Evolutionary conservation across 2,113 vertebrate species (phyloP).

Genomic region (Telmatochromis sp.): DNA sequence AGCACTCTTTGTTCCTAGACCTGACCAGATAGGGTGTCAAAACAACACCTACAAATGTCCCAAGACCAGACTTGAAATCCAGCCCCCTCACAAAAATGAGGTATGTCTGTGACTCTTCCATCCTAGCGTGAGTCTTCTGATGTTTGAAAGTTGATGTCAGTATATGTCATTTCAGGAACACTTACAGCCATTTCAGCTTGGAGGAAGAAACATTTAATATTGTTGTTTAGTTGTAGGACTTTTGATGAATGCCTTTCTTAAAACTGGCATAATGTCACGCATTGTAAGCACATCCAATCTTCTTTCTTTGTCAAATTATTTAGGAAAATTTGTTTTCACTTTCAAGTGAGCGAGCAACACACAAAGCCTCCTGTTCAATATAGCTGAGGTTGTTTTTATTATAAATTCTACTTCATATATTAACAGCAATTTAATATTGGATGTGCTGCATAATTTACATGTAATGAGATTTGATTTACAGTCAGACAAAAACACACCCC

Average conservation of each 20-base stretch:
- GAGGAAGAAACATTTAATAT: not conserved
- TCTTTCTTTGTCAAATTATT: not conserved
- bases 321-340: not conserved
- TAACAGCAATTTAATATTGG: not conserved
- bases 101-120: not conserved
- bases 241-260: not conserved
- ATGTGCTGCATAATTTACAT: slow-evolving; percentile 26
- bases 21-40: not conserved
- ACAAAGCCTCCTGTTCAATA: not conserved
- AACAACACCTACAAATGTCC: not conserved
- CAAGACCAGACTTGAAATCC: not conserved
- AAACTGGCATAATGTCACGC: not conserved
- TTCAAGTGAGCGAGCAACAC: not conserved
- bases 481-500: not conserved
- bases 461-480: slow-evolving; percentile 35
- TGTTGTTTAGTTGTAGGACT: not conserved
- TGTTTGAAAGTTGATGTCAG: not conserved
- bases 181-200: not conserved
- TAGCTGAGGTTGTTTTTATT: not conserved
- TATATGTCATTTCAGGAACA: not conserved
- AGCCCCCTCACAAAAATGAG: not conserved
- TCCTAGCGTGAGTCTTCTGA: not conserved
- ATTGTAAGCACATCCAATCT: not conserved
- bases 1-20: not conserved
- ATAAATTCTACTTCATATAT: not conserved